phyloP scores from a whole-genome alignment of 1,140 invertebrate species.

The Dufourea novaeangliae region DNA sequence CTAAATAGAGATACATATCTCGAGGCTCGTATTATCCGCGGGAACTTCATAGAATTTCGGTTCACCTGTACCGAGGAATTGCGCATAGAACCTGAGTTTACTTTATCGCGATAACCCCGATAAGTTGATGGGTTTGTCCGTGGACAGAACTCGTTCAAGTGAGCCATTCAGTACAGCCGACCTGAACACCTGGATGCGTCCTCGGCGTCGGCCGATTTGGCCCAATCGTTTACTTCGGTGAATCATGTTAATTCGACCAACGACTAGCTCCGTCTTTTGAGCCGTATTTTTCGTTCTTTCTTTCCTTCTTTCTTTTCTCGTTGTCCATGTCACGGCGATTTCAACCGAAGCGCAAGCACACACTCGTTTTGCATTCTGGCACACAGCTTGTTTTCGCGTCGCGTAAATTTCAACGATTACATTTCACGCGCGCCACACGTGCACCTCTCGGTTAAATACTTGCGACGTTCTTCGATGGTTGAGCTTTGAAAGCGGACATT shows the following conservation, averaged over 20 bases:
- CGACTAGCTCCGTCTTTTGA: neutral
- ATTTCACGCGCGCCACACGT: conserved; percentile 27
- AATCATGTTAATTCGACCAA: conserved; percentile 42
- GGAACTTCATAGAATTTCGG: conserved; percentile 34
- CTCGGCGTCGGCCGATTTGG: conserved; percentile 22
- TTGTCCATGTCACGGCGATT: neutral
- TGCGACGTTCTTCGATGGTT: neutral
- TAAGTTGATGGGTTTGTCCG: conserved; percentile 12
- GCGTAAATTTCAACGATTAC: conserved; percentile 43
- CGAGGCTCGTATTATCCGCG: neutral
- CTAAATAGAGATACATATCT: neutral
- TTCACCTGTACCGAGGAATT: conserved; percentile 41
- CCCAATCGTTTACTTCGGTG: conserved; percentile 39
- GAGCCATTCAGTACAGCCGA: conserved; percentile 47
- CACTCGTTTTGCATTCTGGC: conserved; percentile 32
- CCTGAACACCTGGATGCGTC: conserved; percentile 44
- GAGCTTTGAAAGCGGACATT: neutral
- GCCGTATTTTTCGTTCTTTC: neutral
- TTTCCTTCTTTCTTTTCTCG: neutral
- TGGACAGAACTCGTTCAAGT: conserved; percentile 44
- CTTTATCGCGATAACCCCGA: conserved; percentile 42
- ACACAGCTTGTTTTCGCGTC: conserved; percentile 36
- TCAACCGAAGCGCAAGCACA: neutral
- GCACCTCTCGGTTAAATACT: neutral
- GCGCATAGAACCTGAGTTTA: neutral